A percentile compares a stretch with the other conserved stretches of the same genome.
Evolutionary conservation across 1,140 invertebrate genomes (phyloP).

Genomic region (Melipona quadrifasciata): DNA sequence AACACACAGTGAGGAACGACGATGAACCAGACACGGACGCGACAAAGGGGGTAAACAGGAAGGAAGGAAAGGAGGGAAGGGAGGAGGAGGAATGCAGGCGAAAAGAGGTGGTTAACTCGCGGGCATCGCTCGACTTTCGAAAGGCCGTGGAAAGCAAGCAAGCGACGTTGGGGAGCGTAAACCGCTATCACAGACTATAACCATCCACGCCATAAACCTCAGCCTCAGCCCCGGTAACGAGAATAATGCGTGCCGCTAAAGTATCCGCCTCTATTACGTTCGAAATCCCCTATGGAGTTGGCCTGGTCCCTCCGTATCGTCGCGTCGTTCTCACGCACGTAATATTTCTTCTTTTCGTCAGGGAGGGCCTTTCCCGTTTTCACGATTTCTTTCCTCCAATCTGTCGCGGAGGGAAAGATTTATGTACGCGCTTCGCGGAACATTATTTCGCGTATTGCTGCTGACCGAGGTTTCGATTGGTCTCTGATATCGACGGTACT

Average conservation of each 20-base stretch:
- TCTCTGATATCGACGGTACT: not conserved
- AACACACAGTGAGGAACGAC: slow-evolving; percentile 47
- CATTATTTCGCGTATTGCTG: not conserved
- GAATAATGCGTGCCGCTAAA: slow-evolving; percentile 75
- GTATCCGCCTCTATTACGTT: slow-evolving; percentile 77
- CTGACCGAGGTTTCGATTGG: not conserved
- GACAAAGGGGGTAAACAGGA: not conserved
- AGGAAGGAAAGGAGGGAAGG: not conserved
- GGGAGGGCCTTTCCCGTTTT: slow-evolving; percentile 25
- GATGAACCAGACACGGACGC: slow-evolving; percentile 9
- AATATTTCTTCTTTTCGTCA: slow-evolving; percentile 36
- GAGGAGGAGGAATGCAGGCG: not conserved
- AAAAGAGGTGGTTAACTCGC: slow-evolving; percentile 45
- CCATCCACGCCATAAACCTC: slow-evolving; percentile 71
- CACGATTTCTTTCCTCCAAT: slow-evolving; percentile 17
- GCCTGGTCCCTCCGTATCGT: slow-evolving; percentile 43
- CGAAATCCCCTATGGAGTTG: slow-evolving; percentile 72
- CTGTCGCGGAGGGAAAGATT: not conserved
- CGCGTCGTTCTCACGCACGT: slow-evolving; percentile 44
- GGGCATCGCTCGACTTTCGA: slow-evolving; percentile 54
- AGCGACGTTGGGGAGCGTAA: slow-evolving; percentile 64
- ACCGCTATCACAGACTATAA: slow-evolving; percentile 73
- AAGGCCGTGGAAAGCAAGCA: slow-evolving; percentile 47
- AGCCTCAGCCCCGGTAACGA: slow-evolving; percentile 67
- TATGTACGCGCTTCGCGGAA: not conserved